Evolutionary conservation across 2,888 invertebrate genomes (phyloP).

Genomic region (Schizotus pectinicornis): DNA sequence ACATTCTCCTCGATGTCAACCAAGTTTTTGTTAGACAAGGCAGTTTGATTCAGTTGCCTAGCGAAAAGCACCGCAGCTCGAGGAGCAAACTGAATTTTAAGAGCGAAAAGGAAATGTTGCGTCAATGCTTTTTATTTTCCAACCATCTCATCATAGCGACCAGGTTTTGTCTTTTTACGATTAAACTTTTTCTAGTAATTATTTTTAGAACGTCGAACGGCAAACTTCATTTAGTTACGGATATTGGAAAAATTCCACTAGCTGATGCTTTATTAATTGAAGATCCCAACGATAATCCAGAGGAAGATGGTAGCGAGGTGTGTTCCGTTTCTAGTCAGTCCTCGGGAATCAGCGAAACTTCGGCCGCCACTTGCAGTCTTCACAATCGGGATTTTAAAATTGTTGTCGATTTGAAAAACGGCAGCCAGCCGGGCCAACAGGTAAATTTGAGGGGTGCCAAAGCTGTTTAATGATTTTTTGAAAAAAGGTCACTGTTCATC

Average conservation of each 20-base stretch:
- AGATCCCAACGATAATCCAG: constrained; percentile 75
- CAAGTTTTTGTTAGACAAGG: constrained; percentile 93
- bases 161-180: constrained; percentile 55
- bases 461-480: background rate
- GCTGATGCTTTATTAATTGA: constrained; percentile 86
- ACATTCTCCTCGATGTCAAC: constrained; percentile 89
- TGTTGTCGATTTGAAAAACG: constrained; percentile 69
- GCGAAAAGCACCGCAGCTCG: constrained; percentile 64
- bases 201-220: constrained; percentile 73
- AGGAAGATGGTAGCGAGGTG: constrained; percentile 69
- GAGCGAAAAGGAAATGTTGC: constrained; percentile 71
- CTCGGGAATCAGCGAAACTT: constrained; percentile 60
- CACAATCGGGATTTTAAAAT: constrained; percentile 76
- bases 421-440: constrained; percentile 45
- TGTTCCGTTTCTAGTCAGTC: constrained; percentile 64
- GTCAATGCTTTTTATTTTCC: constrained; percentile 90
- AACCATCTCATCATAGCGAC: constrained; percentile 88
- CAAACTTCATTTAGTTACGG: constrained; percentile 83
- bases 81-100: constrained; percentile 68
- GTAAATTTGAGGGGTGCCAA: constrained; percentile 31
- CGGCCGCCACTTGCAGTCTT: constrained; percentile 52
- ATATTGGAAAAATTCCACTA: constrained; percentile 80
- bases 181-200: background rate
- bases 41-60: constrained; percentile 75
- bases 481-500: constrained; percentile 68